Percentiles rank a stretch among this genome's conserved stretches.
These are phyloP conservation scores for Mormyrus proboscirostris DNA, from an alignment of 2,797 vertebrate genomes.

Conservation along the genomic window DNA sequence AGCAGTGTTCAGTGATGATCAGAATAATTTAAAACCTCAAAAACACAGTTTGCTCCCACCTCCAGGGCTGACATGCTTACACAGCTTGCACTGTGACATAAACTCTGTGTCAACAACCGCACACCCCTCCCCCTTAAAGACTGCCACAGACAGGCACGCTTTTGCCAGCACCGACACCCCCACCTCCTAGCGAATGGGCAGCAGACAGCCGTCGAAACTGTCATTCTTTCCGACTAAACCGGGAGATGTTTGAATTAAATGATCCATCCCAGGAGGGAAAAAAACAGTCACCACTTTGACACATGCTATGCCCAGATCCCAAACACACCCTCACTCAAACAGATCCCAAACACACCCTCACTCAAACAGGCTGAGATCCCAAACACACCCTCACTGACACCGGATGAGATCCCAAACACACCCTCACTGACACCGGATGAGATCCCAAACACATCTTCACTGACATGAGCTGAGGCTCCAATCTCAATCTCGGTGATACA, in stretches of 20 bases:
- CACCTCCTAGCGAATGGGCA: neutral
- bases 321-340: neutral
- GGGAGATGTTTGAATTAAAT: neutral
- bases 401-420: neutral
- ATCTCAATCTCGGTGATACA: no score
- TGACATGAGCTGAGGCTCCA: neutral
- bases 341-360: no score
- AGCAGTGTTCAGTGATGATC: neutral
- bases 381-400: neutral
- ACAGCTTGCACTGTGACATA: neutral
- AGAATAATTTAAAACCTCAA: conserved; percentile 1
- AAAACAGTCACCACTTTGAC: neutral
- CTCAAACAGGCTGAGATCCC: neutral
- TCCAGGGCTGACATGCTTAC: neutral
- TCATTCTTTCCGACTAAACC: neutral
- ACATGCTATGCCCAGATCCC: neutral
- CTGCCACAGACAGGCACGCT: neutral
- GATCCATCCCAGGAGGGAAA: neutral
- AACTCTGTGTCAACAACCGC: neutral
- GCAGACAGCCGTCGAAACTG: neutral
- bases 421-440: neutral
- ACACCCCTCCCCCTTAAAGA: neutral
- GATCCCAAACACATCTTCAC: neutral
- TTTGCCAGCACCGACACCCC: neutral
- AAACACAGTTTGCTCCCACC: neutral